Evolutionary conservation across 2,113 vertebrate species (phyloP), one percentile per base, ranked within the genome.

Genomic region (Alces alces): DNA sequence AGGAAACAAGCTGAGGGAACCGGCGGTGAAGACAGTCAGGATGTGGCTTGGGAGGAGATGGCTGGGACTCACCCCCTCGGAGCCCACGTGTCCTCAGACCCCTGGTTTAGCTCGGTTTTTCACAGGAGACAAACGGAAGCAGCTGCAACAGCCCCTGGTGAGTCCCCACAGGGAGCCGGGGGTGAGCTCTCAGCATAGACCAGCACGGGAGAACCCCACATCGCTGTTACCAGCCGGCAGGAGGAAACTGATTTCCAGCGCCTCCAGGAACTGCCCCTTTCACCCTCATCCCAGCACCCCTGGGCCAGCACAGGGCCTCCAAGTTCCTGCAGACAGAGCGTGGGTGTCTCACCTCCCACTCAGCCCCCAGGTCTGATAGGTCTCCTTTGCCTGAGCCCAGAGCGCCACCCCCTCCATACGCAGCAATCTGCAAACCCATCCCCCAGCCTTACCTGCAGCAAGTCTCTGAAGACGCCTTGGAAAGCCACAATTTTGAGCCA

Each of bases 191-290:
- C 19, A 13, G 21, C 82, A 50, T 23, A 19, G 33, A 70, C 33
- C 33, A 0, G 7, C 27, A 6, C 23, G 0, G 5, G 2, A 2
- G 50, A 15, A 6, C 21, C 43, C 57, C 54, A 21, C 16, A 13
- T 28, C 0, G 1, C 52, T 30, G 1, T 33, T 15, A 5, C 14
- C 10, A 0, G 43, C 33, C 0, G 0, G 6, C 12, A 58, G 28
- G 57, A 85, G 57, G 14, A 17, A 52, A 15, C 1, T 0, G 1
- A 80, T 45, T 23, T 2, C 17, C 16, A 47, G 60, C 45, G 0
- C 39, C 58, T 36, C 54, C 0, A 2, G 58, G 45, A 9, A 15
- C 3, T 0, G 12, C 47, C 54, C 30, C 7, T 28, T 12, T 23
- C 39, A 1, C 4, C 57, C 21, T 39, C 54, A 0, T 39, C 55